Conservation (phyloP, 2,113 vertebrate genomes). For the Junco hyemalis region DNA sequence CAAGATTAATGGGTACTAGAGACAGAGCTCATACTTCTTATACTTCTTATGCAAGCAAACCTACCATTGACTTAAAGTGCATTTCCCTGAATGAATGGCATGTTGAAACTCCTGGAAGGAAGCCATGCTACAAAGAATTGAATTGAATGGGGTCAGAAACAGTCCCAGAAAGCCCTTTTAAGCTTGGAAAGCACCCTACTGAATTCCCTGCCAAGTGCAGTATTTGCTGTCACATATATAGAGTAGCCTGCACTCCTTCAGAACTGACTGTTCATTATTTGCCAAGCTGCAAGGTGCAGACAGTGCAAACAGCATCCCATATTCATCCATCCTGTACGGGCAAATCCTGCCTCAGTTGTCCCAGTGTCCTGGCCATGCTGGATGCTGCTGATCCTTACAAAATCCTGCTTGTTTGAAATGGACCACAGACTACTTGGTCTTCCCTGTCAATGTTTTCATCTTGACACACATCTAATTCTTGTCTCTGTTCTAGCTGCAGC, state of each 20-base stretch:
- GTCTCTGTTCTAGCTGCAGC: not conserved
- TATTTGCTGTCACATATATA: not conserved
- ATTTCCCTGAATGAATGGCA: conserved; percentile 44
- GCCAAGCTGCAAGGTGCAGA: not conserved
- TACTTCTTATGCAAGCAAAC: conserved; percentile 36
- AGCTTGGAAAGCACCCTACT: conserved; percentile 27
- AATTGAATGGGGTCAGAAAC: conserved; percentile 49
- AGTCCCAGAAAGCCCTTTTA: conserved; percentile 34
- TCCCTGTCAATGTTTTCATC: not conserved
- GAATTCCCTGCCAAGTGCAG: conserved; percentile 32
- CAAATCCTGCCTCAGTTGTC: not conserved
- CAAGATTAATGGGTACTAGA: conserved; percentile 4
- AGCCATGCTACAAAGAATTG: conserved; percentile 35
- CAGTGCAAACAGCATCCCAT: not conserved
- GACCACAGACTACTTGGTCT: not conserved
- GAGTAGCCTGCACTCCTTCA: not conserved
- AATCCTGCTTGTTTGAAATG: not conserved
- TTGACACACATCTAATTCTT: not conserved
- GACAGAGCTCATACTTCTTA: conserved; percentile 21
- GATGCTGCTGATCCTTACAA: not conserved
- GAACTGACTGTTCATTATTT: not conserved
- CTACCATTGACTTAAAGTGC: conserved; percentile 21
- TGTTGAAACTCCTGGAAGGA: conserved; percentile 38
- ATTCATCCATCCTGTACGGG: not conserved
- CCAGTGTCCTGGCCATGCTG: not conserved